Conservation (phyloP, 2,113 vertebrate genomes). For the Loxodonta africana region DNA sequence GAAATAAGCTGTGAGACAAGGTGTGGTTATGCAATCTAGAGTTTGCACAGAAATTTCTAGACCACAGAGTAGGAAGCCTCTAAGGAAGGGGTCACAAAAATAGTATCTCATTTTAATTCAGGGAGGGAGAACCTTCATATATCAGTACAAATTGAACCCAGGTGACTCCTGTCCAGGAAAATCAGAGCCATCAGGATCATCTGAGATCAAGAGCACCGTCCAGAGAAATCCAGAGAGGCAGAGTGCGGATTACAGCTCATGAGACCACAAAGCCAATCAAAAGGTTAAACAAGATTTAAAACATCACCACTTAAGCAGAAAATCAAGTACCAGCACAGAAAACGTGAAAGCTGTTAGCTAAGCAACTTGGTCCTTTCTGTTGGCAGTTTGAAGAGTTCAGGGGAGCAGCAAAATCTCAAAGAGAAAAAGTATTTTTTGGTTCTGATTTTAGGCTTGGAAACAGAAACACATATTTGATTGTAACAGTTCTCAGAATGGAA, state of each 20-base stretch:
- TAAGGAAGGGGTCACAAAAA: conserved; percentile 57
- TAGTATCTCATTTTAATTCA: conserved; percentile 52
- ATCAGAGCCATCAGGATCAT: neutral
- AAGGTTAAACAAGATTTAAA: conserved; percentile 40
- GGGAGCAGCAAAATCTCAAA: conserved; percentile 2
- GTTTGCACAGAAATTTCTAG: conserved; percentile 38
- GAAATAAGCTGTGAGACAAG: conserved; percentile 52
- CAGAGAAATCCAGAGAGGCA: conserved; percentile 6
- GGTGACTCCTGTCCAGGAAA: conserved; percentile 7
- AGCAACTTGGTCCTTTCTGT: conserved; percentile 43
- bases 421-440: conserved; percentile 22
- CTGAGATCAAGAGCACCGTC: neutral
- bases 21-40: neutral
- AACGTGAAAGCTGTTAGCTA: conserved; percentile 58
- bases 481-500: conserved; percentile 53
- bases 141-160: neutral
- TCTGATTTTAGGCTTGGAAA: conserved; percentile 61
- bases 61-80: conserved; percentile 2
- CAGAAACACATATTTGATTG: conserved; percentile 73
- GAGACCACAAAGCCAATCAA: neutral
- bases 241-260: neutral
- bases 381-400: conserved; percentile 5
- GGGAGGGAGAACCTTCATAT: neutral
- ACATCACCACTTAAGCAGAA: conserved; percentile 45
- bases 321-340: conserved; percentile 35